These are phyloP conservation scores for Hiodon alosoides DNA, from an alignment of 2,113 vertebrate species.

Conservation along the genomic window DNA sequence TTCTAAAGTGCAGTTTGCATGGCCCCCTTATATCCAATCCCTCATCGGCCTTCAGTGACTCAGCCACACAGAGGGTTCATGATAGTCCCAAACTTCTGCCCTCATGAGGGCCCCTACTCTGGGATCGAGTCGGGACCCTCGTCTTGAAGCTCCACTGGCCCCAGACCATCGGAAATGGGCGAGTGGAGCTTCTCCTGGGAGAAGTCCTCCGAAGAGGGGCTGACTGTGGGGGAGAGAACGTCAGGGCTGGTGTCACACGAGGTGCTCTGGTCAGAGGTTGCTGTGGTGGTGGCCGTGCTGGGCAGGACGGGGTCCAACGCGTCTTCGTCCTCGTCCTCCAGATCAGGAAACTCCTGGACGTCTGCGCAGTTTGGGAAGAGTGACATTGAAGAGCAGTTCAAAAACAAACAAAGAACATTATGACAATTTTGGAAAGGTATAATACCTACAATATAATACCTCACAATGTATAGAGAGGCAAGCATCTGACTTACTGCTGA, in stretches of 20 bases:
- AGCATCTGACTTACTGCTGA: constrained; percentile 79
- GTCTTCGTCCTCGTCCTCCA: constrained; percentile 83
- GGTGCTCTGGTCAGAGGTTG: constrained; percentile 87
- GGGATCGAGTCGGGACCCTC: constrained; percentile 59
- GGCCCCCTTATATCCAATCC: too few species aligned
- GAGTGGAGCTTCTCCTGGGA: constrained; percentile 69
- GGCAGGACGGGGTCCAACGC: constrained; percentile 70
- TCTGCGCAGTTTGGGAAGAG: constrained; percentile 49
- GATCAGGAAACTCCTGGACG: constrained; percentile 73
- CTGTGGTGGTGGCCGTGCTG: constrained; percentile 70
- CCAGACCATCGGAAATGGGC: constrained; percentile 65
- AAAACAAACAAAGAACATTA: neutral
- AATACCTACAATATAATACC: neutral
- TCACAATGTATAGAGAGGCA: neutral
- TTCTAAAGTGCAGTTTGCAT: too few species aligned
- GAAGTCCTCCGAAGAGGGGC: constrained; percentile 85
- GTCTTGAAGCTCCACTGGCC: constrained; percentile 53
- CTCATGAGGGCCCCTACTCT: constrained; percentile 28
- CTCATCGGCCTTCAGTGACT: too few species aligned
- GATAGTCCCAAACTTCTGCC: too few species aligned
- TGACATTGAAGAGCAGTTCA: neutral
- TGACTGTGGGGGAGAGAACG: constrained; percentile 77
- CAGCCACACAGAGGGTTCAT: too few species aligned
- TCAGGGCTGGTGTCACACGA: constrained; percentile 90
- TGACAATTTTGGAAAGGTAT: neutral